Conservation (phyloP, 2,113 vertebrate species). For the Lophius piscatorius region DNA sequence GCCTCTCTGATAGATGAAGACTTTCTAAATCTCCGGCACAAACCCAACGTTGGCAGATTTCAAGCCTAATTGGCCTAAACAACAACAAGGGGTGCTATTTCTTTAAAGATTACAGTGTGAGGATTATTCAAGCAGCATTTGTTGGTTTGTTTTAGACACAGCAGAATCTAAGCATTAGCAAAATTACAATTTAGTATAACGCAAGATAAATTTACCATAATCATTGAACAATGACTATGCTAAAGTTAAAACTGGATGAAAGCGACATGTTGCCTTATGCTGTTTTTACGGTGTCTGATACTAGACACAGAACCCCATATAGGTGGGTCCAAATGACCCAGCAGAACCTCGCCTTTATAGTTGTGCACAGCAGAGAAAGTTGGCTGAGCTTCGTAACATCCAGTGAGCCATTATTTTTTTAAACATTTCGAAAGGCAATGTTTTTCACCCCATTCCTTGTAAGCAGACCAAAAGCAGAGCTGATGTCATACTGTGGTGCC, state of each 20-base stretch:
- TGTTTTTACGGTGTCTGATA: constrained; percentile 18
- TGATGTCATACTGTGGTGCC: constrained; percentile 46
- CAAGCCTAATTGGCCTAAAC: constrained; percentile 67
- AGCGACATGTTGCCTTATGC: background rate
- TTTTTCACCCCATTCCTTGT: constrained; percentile 34
- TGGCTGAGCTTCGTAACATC: constrained; percentile 3
- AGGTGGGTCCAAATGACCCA: constrained; percentile 29
- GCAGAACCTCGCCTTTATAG: constrained; percentile 42
- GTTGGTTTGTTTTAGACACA: constrained; percentile 29
- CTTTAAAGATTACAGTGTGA: constrained; percentile 46
- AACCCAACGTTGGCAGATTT: constrained; percentile 60
- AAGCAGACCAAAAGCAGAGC: constrained; percentile 25
- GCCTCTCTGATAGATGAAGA: constrained; percentile 47
- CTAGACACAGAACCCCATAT: constrained; percentile 1
- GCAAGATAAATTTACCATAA: constrained; percentile 2
- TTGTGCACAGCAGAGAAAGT: constrained; percentile 17
- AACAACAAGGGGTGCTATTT: constrained; percentile 60
- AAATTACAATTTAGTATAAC: background rate
- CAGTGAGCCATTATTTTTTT: constrained; percentile 4
- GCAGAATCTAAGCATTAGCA: background rate
- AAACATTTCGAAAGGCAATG: constrained; percentile 31
- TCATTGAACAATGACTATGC: constrained; percentile 4
- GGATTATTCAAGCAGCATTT: constrained; percentile 28
- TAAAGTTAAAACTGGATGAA: background rate
- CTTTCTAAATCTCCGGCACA: constrained; percentile 62